phyloP scores from a whole-genome alignment of 1,140 invertebrate genomes.

The Globodera rostochiensis region DNA sequence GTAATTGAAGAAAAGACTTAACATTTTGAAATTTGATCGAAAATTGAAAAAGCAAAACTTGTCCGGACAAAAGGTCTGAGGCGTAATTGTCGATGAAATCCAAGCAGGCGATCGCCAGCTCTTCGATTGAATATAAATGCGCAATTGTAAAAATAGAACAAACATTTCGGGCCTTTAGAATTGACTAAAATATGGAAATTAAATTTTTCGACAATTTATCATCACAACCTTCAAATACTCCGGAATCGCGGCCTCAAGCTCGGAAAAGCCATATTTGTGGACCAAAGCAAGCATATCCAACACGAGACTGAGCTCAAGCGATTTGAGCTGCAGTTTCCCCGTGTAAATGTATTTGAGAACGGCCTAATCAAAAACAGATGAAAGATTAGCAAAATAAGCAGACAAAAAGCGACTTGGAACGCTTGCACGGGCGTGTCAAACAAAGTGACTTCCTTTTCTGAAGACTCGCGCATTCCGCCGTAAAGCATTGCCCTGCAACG shows the following conservation, averaged over 20 bases:
- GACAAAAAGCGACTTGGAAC: slow-evolving; percentile 74
- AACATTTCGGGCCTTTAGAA: slow-evolving; percentile 83
- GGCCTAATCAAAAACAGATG: slow-evolving; percentile 8
- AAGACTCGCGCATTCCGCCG: slow-evolving; percentile 87
- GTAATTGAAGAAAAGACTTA: slow-evolving; percentile 45
- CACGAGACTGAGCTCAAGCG: slow-evolving; percentile 75
- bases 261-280: slow-evolving; percentile 90
- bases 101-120: slow-evolving; percentile 72
- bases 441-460: slow-evolving; percentile 79
- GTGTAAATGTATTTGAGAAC: slow-evolving; percentile 93
- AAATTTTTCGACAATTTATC: slow-evolving; percentile 21
- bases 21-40: slow-evolving; percentile 23
- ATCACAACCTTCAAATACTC: slow-evolving; percentile 78
- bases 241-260: slow-evolving; percentile 85
- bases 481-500: slow-evolving; percentile 77
- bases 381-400: neutral
- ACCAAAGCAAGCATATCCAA: slow-evolving; percentile 83
- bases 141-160: slow-evolving; percentile 90
- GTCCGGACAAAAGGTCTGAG: slow-evolving; percentile 61
- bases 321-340: slow-evolving; percentile 80
- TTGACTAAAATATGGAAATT: slow-evolving; percentile 59
- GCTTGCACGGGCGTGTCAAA: slow-evolving; percentile 81
- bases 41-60: slow-evolving; percentile 24
- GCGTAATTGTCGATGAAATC: slow-evolving; percentile 86
- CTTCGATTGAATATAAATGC: slow-evolving; percentile 74